Base-by-base conservation (phyloP, 1,140 invertebrate species). In the Drosophila biarmipes region DNA sequence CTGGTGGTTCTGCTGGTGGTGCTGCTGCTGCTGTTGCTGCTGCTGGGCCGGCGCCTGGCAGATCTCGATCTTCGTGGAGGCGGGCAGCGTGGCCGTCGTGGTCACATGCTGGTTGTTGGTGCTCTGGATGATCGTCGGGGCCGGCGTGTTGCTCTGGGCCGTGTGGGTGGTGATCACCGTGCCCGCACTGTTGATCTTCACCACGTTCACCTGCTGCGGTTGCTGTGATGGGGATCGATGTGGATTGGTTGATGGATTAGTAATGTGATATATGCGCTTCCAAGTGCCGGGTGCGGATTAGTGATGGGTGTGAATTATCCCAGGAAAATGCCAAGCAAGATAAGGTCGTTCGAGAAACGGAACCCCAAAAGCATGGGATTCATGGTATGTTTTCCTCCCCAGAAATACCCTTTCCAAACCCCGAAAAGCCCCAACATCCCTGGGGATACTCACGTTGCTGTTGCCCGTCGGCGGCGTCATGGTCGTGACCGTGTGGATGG, bases 181-280 rank as follows among this genome's bases (percentile, higher is more conserved):
- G 14, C 90, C 90, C n/a, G 90, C 84, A 54, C 90, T 91, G 73
- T 91, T 91, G 59, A 91, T 91, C 66, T 91, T 91, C 40, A 91
- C 90, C 48, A 91, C 90, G 58, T 91, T 91, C 29, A 91, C 90
- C 69, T 94, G 93, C 80, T 93, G 91, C 90, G 93, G 93, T 75
- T 84, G 79, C 61, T 81, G 61, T 52, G 19, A 15, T 63, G 35
- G 24, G 34, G 40, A 34, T 38, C 21, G 15, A 34, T 66, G 21
- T 42, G 40, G 45, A 43, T 57, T 34, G 51, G 17, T 37, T 35
- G 48, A 56, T 54, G 35, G 48, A 71, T 59, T 48, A 59, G 72
- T 73, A 11, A 15, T 37, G n/a, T 52, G 42, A 19, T 62, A 31
- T 46, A 57, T 55, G 24, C 12, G 19, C 29, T 42, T 2, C 11